Evolutionary conservation across 2,113 vertebrate genomes (phyloP), one percentile per base, ranked within the genome.

Genomic region (Microtus ochrogaster): DNA sequence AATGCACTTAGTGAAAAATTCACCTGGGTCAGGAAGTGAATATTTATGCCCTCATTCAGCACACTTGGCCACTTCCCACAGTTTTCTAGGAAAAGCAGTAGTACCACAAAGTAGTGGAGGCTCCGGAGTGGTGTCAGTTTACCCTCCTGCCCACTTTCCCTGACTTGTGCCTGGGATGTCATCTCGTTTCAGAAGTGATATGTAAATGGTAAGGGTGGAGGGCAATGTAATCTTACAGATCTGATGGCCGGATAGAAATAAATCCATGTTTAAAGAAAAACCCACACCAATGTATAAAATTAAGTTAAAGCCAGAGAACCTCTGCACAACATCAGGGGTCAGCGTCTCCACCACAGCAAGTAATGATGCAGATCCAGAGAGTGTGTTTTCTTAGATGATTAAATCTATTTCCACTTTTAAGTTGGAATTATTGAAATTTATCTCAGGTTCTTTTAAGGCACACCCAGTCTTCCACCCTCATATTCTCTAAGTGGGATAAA

Each of bases 171-270:
- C 21, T 30, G 74, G 0, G 7, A 28, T n/a, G 68, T 58, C 30
- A 77, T 21, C 74, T 36, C 66, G 49, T 90, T 93, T 84, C 13
- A 92, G 68, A 93, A 90, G 16, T 41, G 39, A 49, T 65, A 76
- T 70, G 21, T 61, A 39, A 91, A 86, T 28, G 24, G 7, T 70
- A 89, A 94, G 7, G 28, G 73, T 33, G 7, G 33, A 89, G 2
- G 49, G 36, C 70, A 19, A 70, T 65, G 14, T 33, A n/a, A 6
- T 10, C 24, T 79, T 65, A 68, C 86, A 49, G 19, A 94, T 68
- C 74, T 95, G 68, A 74, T 91, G 7, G 36, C 47, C 95, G 58
- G 12, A 82, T 78, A 44, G 88, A 94, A 74, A 89, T 47, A 86
- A 84, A 89, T 6, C 74, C 33, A 47, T 58, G 83, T 86, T 84